Conservation (phyloP, 1,140 invertebrate species). For the Physella acuta region DNA sequence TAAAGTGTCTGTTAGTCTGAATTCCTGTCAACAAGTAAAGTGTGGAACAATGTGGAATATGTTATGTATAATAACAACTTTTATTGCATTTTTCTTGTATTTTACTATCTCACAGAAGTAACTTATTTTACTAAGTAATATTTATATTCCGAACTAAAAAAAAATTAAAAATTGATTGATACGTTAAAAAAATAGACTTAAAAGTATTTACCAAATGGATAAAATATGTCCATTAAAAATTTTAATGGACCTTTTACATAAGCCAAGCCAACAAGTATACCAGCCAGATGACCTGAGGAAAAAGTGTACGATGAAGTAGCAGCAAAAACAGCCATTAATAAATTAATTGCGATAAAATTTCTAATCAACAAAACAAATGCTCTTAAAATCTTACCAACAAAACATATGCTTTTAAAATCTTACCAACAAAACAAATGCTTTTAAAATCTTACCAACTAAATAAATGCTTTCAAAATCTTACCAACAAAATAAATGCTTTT, state of each 20-base stretch:
- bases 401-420: background rate
- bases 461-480: background rate
- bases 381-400: background rate
- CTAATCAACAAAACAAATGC: background rate
- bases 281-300: constrained; percentile 71
- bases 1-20: too few relatives aligned
- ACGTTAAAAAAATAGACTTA: too few relatives aligned
- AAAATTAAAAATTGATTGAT: too few relatives aligned
- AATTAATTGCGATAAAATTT: background rate
- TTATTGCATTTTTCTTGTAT: too few relatives aligned
- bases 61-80: too few relatives aligned
- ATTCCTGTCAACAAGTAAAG: too few relatives aligned
- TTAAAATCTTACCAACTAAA: background rate
- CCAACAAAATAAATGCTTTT: background rate
- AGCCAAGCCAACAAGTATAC: constrained; percentile 70
- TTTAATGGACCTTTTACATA: constrained; percentile 70
- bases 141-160: too few relatives aligned
- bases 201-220: background rate
- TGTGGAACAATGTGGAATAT: too few relatives aligned
- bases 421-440: too few relatives aligned
- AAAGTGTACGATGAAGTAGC: constrained; percentile 41
- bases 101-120: too few relatives aligned
- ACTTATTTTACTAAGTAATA: too few relatives aligned
- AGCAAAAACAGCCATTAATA: background rate
- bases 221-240: constrained; percentile 58